phyloP scores from a whole-genome alignment of 1,140 invertebrate genomes.

The Ephestia elutella region DNA sequence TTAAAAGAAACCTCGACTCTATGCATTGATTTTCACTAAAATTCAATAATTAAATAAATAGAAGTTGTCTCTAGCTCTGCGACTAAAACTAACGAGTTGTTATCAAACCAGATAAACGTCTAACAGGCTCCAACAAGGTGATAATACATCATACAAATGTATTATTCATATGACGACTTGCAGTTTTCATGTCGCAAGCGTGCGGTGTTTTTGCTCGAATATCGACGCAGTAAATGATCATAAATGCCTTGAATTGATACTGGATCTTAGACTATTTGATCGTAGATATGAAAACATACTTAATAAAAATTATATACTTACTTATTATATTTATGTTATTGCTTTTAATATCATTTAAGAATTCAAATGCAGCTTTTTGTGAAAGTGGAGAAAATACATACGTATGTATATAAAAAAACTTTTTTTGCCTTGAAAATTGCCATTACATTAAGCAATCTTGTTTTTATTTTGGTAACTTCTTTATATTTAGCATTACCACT shows the following conservation, averaged over 20 bases:
- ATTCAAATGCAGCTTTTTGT: too few species aligned
- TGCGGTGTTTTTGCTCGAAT: constrained; percentile 38
- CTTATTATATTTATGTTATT: too few species aligned
- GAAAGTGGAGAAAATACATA: too few species aligned
- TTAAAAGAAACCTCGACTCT: too few species aligned
- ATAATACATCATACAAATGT: constrained; percentile 59
- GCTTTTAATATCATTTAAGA: too few species aligned
- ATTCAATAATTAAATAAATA: background rate
- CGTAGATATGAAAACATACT: background rate
- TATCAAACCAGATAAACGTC: constrained; percentile 3
- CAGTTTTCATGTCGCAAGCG: constrained; percentile 55
- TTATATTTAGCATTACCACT: too few species aligned
- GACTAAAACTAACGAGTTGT: constrained; percentile 2
- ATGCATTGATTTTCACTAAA: too few species aligned
- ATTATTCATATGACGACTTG: constrained; percentile 56
- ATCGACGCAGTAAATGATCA: constrained; percentile 22
- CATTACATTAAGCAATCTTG: too few species aligned
- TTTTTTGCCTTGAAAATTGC: too few species aligned
- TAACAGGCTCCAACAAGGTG: constrained; percentile 18
- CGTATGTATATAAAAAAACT: too few species aligned
- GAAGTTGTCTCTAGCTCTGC: background rate
- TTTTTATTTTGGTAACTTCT: too few species aligned
- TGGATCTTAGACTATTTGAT: constrained; percentile 14
- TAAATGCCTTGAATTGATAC: constrained; percentile 31
- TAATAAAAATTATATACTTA: background rate